Percentiles rank a stretch among this genome's conserved stretches.
These are phyloP conservation scores for Heterocephalus glaber DNA, from an alignment of 2,113 vertebrate genomes.

Conservation along the genomic window DNA sequence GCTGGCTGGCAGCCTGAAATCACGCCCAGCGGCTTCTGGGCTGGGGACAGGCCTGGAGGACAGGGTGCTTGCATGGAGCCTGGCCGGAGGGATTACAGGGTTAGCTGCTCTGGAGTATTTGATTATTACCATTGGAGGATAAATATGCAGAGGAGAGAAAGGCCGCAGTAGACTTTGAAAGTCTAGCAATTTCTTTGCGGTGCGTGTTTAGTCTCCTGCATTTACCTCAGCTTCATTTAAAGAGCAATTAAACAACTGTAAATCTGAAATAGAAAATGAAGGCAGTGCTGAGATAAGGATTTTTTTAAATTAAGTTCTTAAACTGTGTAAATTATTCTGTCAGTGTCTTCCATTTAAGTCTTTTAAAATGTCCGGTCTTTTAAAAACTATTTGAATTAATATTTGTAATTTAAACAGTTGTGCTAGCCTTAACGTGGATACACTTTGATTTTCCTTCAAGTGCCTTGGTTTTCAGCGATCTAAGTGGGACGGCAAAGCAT, in stretches of 20 bases:
- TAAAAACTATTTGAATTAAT: background rate
- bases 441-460: background rate
- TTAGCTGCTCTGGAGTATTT: conserved; percentile 69
- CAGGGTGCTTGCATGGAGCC: conserved; percentile 20
- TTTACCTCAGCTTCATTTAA: conserved; percentile 72
- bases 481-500: background rate
- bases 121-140: conserved; percentile 59
- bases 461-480: background rate
- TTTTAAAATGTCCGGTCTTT: conserved; percentile 13
- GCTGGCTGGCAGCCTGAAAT: background rate
- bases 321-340: conserved; percentile 43
- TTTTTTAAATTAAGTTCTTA: conserved; percentile 73
- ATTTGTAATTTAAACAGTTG: conserved; percentile 18
- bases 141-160: conserved; percentile 67
- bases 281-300: conserved; percentile 11
- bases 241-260: conserved; percentile 73
- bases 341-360: conserved; percentile 49
- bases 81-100: background rate
- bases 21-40: background rate
- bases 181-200: conserved; percentile 71
- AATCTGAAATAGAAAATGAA: conserved; percentile 73
- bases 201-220: conserved; percentile 63
- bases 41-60: conserved; percentile 31
- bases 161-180: conserved; percentile 47
- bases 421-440: background rate